phyloP scores from a whole-genome alignment of 2,113 vertebrate species.

The Oryzias javanicus region DNA sequence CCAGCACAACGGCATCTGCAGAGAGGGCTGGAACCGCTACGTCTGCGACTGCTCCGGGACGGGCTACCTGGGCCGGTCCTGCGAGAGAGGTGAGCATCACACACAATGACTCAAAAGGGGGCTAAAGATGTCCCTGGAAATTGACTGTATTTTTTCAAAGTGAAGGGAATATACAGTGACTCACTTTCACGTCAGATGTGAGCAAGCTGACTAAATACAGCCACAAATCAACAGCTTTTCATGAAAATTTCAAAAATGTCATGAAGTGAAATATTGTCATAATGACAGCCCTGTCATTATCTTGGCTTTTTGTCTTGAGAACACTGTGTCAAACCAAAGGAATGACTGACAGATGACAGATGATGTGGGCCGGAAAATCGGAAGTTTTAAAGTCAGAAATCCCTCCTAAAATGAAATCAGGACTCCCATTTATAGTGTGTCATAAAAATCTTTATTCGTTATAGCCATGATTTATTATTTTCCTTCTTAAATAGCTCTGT shows the following conservation, averaged over 20 bases:
- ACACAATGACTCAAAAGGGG: background rate
- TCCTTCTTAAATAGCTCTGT: slow-evolving; percentile 21
- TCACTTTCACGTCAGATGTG: slow-evolving; percentile 31
- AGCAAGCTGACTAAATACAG: slow-evolving; percentile 28
- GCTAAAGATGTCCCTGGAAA: background rate
- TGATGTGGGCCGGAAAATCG: slow-evolving; percentile 21
- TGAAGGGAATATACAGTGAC: background rate
- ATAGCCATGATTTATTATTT: slow-evolving; percentile 40
- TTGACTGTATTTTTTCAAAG: background rate
- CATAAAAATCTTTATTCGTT: slow-evolving; percentile 45
- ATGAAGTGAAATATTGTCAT: slow-evolving; percentile 31
- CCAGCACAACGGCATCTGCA: slow-evolving; percentile 94
- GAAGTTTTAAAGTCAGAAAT: slow-evolving; percentile 42
- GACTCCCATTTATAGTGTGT: slow-evolving; percentile 35
- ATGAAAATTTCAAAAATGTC: slow-evolving; percentile 26
- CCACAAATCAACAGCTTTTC: slow-evolving; percentile 22
- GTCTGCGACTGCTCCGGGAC: slow-evolving; percentile 98
- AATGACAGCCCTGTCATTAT: slow-evolving; percentile 40
- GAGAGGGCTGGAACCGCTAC: slow-evolving; percentile 98
- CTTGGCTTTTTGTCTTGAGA: slow-evolving; percentile 36
- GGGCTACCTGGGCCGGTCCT: slow-evolving; percentile 93
- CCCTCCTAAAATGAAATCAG: slow-evolving; percentile 40
- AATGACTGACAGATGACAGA: slow-evolving; percentile 45
- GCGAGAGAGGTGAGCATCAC: slow-evolving; percentile 88
- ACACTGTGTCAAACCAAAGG: slow-evolving; percentile 32